A percentile compares a stretch with the other conserved stretches of the same genome.
phyloP scores from a whole-genome alignment of 2,888 invertebrate species.

The Oeneis ivallda region DNA sequence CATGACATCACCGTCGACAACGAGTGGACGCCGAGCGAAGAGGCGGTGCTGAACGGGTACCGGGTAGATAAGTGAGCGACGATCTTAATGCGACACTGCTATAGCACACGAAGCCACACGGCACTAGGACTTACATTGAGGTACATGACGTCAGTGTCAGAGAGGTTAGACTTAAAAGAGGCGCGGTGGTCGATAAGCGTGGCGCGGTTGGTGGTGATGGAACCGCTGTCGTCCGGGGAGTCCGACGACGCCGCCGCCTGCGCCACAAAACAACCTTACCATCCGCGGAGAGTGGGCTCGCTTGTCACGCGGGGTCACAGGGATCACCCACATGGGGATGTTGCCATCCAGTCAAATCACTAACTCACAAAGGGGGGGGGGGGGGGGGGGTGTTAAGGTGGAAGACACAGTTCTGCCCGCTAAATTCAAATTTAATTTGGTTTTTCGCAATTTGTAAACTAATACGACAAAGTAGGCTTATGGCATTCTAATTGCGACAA shows the following conservation, averaged over 20 bases:
- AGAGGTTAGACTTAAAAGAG: constrained; percentile 94
- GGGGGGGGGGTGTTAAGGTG: no score
- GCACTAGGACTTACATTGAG: constrained; percentile 88
- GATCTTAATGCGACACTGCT: constrained; percentile 1
- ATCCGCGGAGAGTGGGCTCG: background rate
- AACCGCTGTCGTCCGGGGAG: constrained; percentile 85
- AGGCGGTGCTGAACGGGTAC: no score
- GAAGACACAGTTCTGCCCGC: no score
- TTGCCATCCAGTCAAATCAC: no score
- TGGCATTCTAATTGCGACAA: no score
- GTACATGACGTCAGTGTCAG: constrained; percentile 96
- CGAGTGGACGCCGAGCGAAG: no score
- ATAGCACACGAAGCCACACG: constrained; percentile 31
- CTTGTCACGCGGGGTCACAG: background rate
- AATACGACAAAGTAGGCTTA: no score
- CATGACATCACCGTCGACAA: no score
- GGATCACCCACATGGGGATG: background rate
- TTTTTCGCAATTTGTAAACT: no score
- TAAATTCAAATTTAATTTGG: no score
- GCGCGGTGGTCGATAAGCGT: constrained; percentile 88
- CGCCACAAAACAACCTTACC: constrained; percentile 54
- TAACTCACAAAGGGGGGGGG: no score
- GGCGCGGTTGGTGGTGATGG: constrained; percentile 89
- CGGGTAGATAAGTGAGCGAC: no score
- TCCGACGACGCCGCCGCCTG: constrained; percentile 85